These are phyloP conservation scores for Ceraclea dissimilis DNA, from an alignment of 2,888 invertebrate species.

Conservation along the genomic window DNA sequence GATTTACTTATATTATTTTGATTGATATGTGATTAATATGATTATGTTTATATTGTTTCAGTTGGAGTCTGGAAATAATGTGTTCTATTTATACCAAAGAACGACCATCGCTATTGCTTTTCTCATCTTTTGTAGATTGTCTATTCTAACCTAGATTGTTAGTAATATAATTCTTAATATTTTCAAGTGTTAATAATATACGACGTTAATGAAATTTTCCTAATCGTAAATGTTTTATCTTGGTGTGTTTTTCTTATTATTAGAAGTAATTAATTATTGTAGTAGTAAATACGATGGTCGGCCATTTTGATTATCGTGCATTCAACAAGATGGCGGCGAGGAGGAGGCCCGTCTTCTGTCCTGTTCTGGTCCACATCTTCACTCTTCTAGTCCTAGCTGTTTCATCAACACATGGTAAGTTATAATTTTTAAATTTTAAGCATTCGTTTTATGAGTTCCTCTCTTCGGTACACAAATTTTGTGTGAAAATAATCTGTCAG, in stretches of 20 bases:
- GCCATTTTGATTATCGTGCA: constrained; percentile 8
- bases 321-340: constrained; percentile 4
- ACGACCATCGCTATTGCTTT: neutral
- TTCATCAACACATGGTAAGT: constrained; percentile 13
- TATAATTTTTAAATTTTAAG: neutral
- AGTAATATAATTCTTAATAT: too few relatives aligned
- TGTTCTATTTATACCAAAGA: neutral
- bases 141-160: too few relatives aligned
- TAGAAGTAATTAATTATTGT: neutral
- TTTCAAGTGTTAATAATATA: too few relatives aligned
- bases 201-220: too few relatives aligned
- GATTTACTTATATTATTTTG: too few relatives aligned
- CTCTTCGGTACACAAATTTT: too few relatives aligned
- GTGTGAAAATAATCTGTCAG: too few relatives aligned
- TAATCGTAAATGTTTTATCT: neutral
- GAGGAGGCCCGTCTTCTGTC: neutral
- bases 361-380: constrained; percentile 5
- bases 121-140: neutral
- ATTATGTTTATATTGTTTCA: neutral
- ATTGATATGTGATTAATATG: too few relatives aligned
- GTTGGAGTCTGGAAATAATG: neutral
- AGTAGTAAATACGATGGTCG: constrained; percentile 6
- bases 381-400: constrained; percentile 6
- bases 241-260: neutral
- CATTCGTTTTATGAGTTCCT: too few relatives aligned